A percentile compares a stretch with the other conserved stretches of the same genome.
Evolutionary conservation across 2,113 vertebrate species (phyloP).

Genomic region (Anoura caudifer): DNA sequence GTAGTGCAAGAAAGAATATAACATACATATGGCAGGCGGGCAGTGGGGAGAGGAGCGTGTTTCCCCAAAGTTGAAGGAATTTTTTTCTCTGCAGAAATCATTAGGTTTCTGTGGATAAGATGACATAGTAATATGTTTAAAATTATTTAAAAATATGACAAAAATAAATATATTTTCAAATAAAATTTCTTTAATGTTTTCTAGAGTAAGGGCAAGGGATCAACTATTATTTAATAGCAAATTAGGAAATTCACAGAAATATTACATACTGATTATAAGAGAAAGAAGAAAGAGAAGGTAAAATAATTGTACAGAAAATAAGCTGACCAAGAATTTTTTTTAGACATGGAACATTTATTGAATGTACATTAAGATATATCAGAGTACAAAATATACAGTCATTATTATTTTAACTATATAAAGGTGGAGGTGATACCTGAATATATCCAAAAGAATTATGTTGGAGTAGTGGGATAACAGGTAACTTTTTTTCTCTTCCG

Average conservation of each 20-base stretch:
- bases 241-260: background rate
- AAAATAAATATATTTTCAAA: background rate
- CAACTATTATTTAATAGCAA: background rate
- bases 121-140: background rate
- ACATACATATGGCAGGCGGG: no score
- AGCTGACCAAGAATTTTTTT: background rate
- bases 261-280: background rate
- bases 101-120: background rate
- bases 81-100: background rate
- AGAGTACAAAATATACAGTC: background rate
- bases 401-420: background rate
- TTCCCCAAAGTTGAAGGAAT: background rate
- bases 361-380: background rate
- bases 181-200: background rate
- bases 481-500: background rate
- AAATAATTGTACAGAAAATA: background rate
- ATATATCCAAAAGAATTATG: background rate
- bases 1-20: background rate
- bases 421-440: background rate
- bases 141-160: background rate
- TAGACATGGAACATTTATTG: no score
- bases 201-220: background rate
- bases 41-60: background rate
- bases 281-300: background rate
- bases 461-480: background rate